phyloP scores from a whole-genome alignment of 2,888 invertebrate species.

The Rhyacophila evoluta region DNA sequence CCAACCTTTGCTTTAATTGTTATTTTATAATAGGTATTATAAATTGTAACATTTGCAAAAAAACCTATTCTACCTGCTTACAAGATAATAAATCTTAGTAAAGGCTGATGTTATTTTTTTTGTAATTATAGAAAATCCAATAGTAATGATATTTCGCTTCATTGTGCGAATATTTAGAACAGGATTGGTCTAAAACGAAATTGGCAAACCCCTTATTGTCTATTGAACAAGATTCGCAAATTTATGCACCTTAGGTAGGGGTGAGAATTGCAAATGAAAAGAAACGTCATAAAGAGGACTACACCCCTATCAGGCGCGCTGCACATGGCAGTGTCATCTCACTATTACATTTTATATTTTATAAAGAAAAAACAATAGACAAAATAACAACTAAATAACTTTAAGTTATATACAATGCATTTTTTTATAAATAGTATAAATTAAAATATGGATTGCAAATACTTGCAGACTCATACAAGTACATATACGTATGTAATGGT shows the following conservation, averaged over 20 bases:
- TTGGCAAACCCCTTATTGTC: slow-evolving; percentile 16
- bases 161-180: neutral
- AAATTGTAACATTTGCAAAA: neutral
- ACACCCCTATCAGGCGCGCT: neutral
- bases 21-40: neutral
- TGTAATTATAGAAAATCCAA: neutral
- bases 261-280: slow-evolving; percentile 22
- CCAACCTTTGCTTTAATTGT: neutral
- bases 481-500: no score
- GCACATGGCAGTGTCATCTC: neutral
- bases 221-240: slow-evolving; percentile 7
- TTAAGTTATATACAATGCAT: no score
- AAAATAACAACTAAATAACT: no score
- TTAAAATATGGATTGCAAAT: no score
- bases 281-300: neutral
- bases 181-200: slow-evolving; percentile 4
- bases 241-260: slow-evolving; percentile 7
- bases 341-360: no score
- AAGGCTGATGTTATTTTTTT: neutral
- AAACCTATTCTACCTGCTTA: neutral
- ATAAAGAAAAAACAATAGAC: no score
- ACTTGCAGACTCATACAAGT: no score
- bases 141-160: neutral
- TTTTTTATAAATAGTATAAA: no score
- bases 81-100: neutral